A percentile compares a stretch with the other conserved stretches of the same genome.
Evolutionary conservation across 2,797 vertebrate genomes (phyloP).

Genomic region (Furcifer pardalis): DNA sequence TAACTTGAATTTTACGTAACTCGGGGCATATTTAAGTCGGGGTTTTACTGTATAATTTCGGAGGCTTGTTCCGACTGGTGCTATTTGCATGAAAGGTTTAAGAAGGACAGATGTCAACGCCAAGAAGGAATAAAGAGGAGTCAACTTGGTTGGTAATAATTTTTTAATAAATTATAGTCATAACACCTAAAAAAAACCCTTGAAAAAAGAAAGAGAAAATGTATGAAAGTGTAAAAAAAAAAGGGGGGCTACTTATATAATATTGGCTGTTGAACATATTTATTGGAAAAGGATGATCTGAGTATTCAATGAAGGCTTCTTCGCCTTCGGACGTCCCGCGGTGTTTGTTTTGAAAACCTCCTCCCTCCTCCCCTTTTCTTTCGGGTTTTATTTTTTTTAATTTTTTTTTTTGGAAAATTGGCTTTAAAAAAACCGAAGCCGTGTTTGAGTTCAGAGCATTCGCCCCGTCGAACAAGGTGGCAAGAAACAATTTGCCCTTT

Average conservation of each 20-base stretch:
- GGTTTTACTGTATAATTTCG: too few species aligned
- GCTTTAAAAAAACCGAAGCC: conserved; percentile 5
- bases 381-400: background rate
- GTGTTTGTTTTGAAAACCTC: background rate
- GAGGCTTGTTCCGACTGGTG: too few species aligned
- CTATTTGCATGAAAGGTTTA: too few species aligned
- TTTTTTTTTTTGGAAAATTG: conserved; percentile 31
- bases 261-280: background rate
- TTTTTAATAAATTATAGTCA: background rate
- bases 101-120: too few species aligned
- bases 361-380: background rate
- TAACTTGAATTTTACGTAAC: too few species aligned
- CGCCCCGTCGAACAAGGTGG: conserved; percentile 58
- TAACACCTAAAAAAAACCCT: too few species aligned
- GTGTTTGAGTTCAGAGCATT: conserved; percentile 58
- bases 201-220: background rate
- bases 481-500: conserved; percentile 68
- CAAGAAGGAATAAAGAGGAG: too few species aligned
- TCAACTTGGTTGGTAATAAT: too few species aligned
- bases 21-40: too few species aligned
- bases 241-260: accelerated
- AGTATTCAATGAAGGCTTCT: background rate
- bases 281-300: background rate
- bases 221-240: too few species aligned
- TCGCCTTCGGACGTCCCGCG: background rate